Evolutionary conservation across 1,140 invertebrate species (phyloP).

Genomic region (Scaptodrosophila lebanonensis): DNA sequence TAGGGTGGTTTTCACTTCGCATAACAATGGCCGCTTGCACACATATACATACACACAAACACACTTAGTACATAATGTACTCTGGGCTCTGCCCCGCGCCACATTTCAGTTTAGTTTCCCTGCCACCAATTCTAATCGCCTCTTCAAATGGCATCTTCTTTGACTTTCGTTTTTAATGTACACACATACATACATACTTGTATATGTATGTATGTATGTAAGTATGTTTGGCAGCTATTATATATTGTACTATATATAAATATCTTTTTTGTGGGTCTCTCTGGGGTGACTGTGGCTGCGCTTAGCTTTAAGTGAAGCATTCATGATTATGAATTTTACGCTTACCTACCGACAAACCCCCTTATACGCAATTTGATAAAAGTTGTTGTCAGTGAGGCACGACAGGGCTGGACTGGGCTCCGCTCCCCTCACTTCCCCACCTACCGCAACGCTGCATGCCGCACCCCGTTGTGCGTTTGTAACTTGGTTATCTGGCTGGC

Average conservation of each 20-base stretch:
- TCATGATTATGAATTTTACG: slow-evolving; percentile 77
- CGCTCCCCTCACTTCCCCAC: neutral
- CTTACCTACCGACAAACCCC: slow-evolving; percentile 72
- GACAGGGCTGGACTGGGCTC: slow-evolving; percentile 30
- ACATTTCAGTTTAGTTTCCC: slow-evolving; percentile 23
- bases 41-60: slow-evolving; percentile 36
- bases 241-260: no score
- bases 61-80: slow-evolving; percentile 54
- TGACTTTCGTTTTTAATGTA: slow-evolving; percentile 61
- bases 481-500: slow-evolving; percentile 52
- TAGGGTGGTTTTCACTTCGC: slow-evolving; percentile 52
- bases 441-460: neutral
- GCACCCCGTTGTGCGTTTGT: slow-evolving; percentile 23
- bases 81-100: slow-evolving; percentile 18
- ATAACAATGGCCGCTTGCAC: slow-evolving; percentile 67
- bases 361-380: slow-evolving; percentile 49
- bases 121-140: slow-evolving; percentile 39
- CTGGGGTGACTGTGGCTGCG: slow-evolving; percentile 33
- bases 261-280: slow-evolving; percentile 25
- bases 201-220: slow-evolving; percentile 1
- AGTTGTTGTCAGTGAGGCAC: slow-evolving; percentile 53
- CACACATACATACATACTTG: slow-evolving; percentile 8
- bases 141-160: slow-evolving; percentile 47
- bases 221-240: slow-evolving; percentile 6
- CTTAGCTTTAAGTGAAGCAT: slow-evolving; percentile 58